Conservation (phyloP, 2,797 vertebrate genomes). For the Rhabdophis nuchalis region DNA sequence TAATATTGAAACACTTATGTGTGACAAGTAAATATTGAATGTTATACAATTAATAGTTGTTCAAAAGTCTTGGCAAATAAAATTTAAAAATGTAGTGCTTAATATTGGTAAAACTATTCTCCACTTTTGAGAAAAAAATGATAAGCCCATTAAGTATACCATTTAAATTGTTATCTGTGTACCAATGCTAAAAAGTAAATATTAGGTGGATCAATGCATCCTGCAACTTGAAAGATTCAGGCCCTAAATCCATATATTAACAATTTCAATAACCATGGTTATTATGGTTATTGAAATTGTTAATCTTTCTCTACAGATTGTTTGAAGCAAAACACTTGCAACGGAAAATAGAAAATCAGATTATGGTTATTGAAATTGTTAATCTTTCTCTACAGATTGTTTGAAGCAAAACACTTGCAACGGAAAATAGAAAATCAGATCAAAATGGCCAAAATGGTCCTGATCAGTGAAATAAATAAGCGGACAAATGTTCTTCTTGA, state of each 20-base stretch:
- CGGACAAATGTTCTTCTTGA: conserved; percentile 93
- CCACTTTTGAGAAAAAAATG: background rate
- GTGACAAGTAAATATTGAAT: background rate
- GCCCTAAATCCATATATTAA: background rate
- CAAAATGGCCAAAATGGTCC: conserved; percentile 98
- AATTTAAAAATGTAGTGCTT: background rate
- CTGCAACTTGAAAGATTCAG: background rate
- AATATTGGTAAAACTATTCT: background rate
- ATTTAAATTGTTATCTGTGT: background rate
- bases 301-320: conserved; percentile 71
- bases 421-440: conserved; percentile 97
- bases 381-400: conserved; percentile 74
- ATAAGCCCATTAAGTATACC: background rate
- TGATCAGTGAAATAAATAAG: conserved; percentile 97
- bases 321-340: conserved; percentile 91
- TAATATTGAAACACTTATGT: background rate
- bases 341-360: conserved; percentile 92
- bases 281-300: background rate
- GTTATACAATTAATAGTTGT: background rate
- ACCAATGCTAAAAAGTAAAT: background rate
- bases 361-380: background rate
- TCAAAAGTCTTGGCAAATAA: conserved; percentile 13
- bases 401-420: conserved; percentile 90
- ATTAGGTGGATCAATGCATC: background rate
- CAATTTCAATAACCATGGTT: too few relatives aligned